Base-by-base conservation (phyloP, 2,888 invertebrate genomes). In the Apamea anceps region DNA sequence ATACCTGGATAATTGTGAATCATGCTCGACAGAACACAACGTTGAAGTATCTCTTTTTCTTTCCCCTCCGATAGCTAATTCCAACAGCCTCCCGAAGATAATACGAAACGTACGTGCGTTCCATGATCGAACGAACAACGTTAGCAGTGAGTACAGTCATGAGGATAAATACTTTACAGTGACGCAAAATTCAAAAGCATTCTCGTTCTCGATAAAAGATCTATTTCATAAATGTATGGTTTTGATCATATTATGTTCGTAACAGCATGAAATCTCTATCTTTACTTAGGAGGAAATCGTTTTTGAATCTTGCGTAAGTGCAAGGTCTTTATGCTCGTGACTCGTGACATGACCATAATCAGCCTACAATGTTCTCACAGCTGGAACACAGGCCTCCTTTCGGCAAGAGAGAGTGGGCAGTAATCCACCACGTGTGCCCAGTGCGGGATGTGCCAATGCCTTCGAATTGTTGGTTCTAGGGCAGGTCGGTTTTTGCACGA, bases 41-140 rank as follows among this genome's bases (percentile, higher is more conserved):
- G 32, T 65, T 66, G 54, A 25, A n/a, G 63, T 75, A 63, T 57
- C 63, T 68, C 57, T 80, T 87, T 86, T 84, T 77, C 85, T 81
- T 87, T 87, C 77, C 85, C 21, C 77, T 87, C 57, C 70, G 67
- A 66, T 87, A 68, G 77, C 54, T 87, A 84, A 85, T 87, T 77
- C 70, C 54, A 73, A 80, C 77, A 70, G 85, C 74, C 87, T 73
- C 15, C 51, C 45, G 72, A 37, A 81, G 72, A 75, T 87, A 85
- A 87, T 77, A 68, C n/a, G 79, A 60, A 5, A 54, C 70, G 81
- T 71, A 77, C 87, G 77, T 80, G 74, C 51, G 51, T 67, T 15
- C 81, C 75, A 87, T 77, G 75, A 60, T 21, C 57, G 66, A 85
- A 18, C 42, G 70, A 72, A 66, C 73, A 82, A 48, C 51, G 63